Percentiles rank a stretch among this genome's conserved stretches.
Conservation (phyloP, 2,888 invertebrate genomes). For the Leptinotarsa haldemani region DNA sequence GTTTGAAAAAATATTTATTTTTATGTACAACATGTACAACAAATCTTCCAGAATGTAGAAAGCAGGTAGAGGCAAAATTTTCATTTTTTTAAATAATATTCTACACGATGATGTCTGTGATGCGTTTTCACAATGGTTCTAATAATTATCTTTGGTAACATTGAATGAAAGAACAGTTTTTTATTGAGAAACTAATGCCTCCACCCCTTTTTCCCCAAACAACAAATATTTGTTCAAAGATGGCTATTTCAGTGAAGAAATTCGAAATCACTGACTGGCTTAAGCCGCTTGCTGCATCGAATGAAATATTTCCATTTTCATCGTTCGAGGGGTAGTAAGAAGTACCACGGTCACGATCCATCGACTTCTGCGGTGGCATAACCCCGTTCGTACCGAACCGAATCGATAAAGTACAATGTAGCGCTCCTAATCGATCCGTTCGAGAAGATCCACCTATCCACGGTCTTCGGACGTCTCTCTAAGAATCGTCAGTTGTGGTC, state of each 20-base stretch:
- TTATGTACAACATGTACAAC: too few species aligned
- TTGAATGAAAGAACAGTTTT: too few species aligned
- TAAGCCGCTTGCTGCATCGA: neutral
- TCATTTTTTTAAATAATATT: too few species aligned
- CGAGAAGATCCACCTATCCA: neutral
- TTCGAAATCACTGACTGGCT: neutral
- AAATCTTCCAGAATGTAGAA: too few species aligned
- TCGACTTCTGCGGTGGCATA: constrained; percentile 27
- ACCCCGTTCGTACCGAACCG: constrained; percentile 37
- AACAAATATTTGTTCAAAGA: too few species aligned
- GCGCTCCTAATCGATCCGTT: constrained; percentile 34
- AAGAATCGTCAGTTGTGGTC: neutral
- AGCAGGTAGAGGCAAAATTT: too few species aligned
- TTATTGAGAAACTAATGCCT: too few species aligned
- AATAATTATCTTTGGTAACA: too few species aligned
- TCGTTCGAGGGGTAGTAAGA: constrained; percentile 16
- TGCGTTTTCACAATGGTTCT: too few species aligned
- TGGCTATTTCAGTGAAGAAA: neutral
- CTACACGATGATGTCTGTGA: too few species aligned
- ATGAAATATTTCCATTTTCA: constrained; percentile 3
- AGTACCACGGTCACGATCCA: constrained; percentile 16
- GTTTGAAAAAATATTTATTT: too few species aligned
- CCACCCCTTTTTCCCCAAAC: too few species aligned
- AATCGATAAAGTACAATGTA: constrained; percentile 48
- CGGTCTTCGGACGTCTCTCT: neutral